Conservation (phyloP, 2,113 vertebrate species). For the Hypanus sabinus region DNA sequence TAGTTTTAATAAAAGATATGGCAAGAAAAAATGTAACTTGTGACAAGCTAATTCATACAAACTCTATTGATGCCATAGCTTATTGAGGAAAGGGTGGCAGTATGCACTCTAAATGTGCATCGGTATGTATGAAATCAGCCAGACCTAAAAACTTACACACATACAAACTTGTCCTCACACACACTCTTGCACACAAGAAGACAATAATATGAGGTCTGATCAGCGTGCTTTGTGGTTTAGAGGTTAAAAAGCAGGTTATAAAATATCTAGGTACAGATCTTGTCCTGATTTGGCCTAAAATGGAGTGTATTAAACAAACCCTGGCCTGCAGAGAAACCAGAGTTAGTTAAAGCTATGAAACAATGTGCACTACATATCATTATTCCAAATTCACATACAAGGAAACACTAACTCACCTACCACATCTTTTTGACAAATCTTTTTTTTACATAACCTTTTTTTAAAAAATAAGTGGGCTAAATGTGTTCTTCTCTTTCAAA, state of each 20-base stretch:
- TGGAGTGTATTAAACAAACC: slow-evolving; percentile 83
- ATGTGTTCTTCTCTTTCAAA: slow-evolving; percentile 65
- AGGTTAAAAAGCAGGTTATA: slow-evolving; percentile 85
- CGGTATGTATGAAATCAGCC: slow-evolving; percentile 87
- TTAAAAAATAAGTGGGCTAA: slow-evolving; percentile 87
- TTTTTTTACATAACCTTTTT: slow-evolving; percentile 68
- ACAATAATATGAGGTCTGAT: slow-evolving; percentile 83
- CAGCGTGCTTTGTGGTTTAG: slow-evolving; percentile 80
- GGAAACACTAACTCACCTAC: slow-evolving; percentile 81
- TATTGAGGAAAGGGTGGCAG: slow-evolving; percentile 92
- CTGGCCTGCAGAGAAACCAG: slow-evolving; percentile 67
- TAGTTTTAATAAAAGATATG: slow-evolving; percentile 81
- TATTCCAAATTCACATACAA: slow-evolving; percentile 73
- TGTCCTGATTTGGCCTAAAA: slow-evolving; percentile 87
- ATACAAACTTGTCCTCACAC: slow-evolving; percentile 50
- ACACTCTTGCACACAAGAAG: slow-evolving; percentile 57
- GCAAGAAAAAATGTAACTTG: slow-evolving; percentile 82
- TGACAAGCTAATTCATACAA: slow-evolving; percentile 78
- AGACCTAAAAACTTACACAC: slow-evolving; percentile 76
- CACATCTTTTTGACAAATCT: slow-evolving; percentile 64
- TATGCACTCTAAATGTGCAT: slow-evolving; percentile 93
- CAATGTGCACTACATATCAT: slow-evolving; percentile 79
- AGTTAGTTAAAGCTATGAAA: slow-evolving; percentile 86
- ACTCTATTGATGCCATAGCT: slow-evolving; percentile 92
- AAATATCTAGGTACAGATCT: slow-evolving; percentile 84